Percentiles rank a stretch among this genome's conserved stretches.
These are phyloP conservation scores for Strix aluco DNA, from an alignment of 2,113 vertebrate species.

Conservation along the genomic window DNA sequence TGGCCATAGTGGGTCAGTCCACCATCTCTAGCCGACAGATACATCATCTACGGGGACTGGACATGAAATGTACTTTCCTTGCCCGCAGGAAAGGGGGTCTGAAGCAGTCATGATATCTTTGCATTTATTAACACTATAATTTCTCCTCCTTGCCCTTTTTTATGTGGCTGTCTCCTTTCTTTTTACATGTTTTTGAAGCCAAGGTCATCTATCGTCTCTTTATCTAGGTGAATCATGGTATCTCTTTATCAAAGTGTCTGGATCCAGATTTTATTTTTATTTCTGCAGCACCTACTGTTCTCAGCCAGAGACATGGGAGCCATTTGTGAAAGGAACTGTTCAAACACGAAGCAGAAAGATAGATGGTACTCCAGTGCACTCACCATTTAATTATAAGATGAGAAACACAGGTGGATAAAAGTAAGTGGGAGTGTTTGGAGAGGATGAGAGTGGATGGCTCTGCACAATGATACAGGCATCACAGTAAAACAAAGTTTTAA, in stretches of 20 bases:
- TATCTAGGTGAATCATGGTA: background rate
- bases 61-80: background rate
- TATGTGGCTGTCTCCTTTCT: background rate
- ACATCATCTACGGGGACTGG: background rate
- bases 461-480: background rate
- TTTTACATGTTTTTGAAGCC: background rate
- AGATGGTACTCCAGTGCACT: background rate
- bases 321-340: background rate
- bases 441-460: background rate
- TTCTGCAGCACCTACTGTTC: background rate
- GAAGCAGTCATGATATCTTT: background rate
- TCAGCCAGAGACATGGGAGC: background rate
- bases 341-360: background rate
- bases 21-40: background rate
- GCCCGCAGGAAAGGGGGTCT: background rate
- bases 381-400: background rate
- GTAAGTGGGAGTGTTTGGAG: background rate
- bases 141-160: background rate
- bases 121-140: background rate
- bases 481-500: background rate
- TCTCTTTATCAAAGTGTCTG: background rate
- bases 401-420: background rate
- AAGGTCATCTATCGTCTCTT: background rate
- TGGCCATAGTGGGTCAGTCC: background rate
- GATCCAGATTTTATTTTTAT: background rate